Evolutionary conservation across 2,113 vertebrate genomes (phyloP), one percentile per base, ranked within the genome.

Genomic region (Chaenocephalus aceratus): DNA sequence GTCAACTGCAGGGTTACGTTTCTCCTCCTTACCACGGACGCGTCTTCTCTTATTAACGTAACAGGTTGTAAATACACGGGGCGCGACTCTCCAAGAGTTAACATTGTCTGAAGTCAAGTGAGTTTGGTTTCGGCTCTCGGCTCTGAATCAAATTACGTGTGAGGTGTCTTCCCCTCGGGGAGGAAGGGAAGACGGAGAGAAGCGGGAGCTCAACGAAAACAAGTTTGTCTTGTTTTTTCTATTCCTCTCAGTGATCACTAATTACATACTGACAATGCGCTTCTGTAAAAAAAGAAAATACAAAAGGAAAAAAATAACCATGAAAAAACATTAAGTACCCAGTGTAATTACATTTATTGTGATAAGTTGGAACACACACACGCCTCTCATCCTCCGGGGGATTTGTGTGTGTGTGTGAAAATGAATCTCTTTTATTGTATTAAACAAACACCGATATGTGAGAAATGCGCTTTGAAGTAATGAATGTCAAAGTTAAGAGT

Each of bases 291-390:
- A 59, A 61, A 53, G 8, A 86, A 72, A 73, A 82, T 63, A 83
- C 59, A 87, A 86, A 89, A 80, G 61, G 52, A 45, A 30, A 62
- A 48, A 79, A 77, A 82, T 65, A 49, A 60, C 75, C 14, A 77
- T 48, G 34, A 75, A 69, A 77, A 85, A 80, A 64, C 72, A 88
- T 90, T 89, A 91, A 92, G 82, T 75, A 87, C 53, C 64, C 65
- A 23, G 80, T 64, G 83, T 89, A 92, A 93, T 92, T 80, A 89
- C 84, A 86, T 86, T 90, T 81, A 88, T 92, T 92, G 79, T 87
- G 85, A 76, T 89, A 72, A 79, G 81, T 73, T 80, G 85, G 87
- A 87, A 89, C 77, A 87, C 83, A 87, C 83, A 82, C 81, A 70
- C 69, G 86, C 63, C 63, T 75, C 45, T 54, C 77, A 57, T 48